Evolutionary conservation across 1,140 invertebrate species (phyloP).

Genomic region (Halictus rubicundus): DNA sequence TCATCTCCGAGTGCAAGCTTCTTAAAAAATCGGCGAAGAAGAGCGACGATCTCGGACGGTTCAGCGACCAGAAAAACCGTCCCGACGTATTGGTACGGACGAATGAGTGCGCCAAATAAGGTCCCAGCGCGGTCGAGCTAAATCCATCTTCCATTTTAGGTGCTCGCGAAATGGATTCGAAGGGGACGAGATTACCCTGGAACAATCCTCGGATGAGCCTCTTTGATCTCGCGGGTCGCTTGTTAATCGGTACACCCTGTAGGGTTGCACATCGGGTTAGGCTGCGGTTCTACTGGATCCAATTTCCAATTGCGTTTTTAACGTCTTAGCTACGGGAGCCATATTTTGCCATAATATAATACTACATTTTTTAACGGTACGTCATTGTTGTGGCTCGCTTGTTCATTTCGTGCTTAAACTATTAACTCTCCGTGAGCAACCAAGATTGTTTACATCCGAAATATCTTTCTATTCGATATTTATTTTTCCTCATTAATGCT

Average conservation of each 20-base stretch:
- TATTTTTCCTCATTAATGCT: too few relatives aligned
- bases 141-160: constrained; percentile 1
- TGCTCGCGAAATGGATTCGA: constrained; percentile 4
- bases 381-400: too few relatives aligned
- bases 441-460: too few relatives aligned
- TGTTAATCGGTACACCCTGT: constrained; percentile 33
- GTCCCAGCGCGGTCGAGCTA: not conserved
- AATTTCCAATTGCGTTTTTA: too few relatives aligned
- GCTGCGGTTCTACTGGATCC: too few relatives aligned
- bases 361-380: too few relatives aligned
- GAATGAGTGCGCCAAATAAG: not conserved
- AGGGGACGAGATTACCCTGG: constrained; percentile 1
- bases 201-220: not conserved
- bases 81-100: not conserved
- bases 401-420: too few relatives aligned
- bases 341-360: too few relatives aligned
- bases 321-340: too few relatives aligned
- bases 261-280: constrained; percentile 22
- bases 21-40: not conserved
- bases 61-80: not conserved
- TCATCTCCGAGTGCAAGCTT: not conserved
- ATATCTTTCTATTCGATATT: too few relatives aligned
- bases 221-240: constrained; percentile 10
- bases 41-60: not conserved
- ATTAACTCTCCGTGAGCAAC: too few relatives aligned